These are phyloP conservation scores for Capricornis sumatraensis DNA, from an alignment of 2,113 vertebrate species.

Conservation along the genomic window DNA sequence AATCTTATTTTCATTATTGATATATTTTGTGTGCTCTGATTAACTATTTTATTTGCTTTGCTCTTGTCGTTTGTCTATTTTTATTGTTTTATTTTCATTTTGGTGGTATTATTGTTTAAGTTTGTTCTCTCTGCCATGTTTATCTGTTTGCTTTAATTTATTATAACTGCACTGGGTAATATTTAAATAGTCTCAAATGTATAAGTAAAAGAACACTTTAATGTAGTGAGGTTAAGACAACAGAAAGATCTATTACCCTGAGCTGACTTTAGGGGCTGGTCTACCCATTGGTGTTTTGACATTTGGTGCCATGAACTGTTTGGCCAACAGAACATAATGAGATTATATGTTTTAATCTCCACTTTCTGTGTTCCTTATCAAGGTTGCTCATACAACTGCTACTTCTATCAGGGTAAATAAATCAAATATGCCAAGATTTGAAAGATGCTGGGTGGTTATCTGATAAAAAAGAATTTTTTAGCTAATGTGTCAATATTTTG, in stretches of 20 bases:
- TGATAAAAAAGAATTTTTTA: slow-evolving; percentile 8
- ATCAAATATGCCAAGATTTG: not conserved
- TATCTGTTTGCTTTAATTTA: not conserved
- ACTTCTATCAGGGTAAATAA: not conserved
- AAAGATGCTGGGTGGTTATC: not conserved
- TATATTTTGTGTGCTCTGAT: not conserved
- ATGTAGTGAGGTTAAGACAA: not conserved
- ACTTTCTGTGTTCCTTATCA: not conserved
- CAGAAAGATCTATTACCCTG: not conserved
- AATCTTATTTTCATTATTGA: not conserved
- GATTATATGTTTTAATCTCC: not conserved
- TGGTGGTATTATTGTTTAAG: no score
- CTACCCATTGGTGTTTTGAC: not conserved
- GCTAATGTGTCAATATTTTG: not conserved
- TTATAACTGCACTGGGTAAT: not conserved
- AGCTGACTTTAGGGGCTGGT: not conserved
- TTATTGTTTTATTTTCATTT: no score
- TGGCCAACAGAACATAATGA: not conserved
- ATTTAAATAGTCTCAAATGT: not conserved
- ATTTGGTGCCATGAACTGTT: not conserved
- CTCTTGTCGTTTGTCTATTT: no score
- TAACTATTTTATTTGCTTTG: no score
- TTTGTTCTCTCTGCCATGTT: no score
- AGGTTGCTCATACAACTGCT: not conserved
- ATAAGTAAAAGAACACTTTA: not conserved